phyloP scores from a whole-genome alignment of 1,140 invertebrate genomes.

The Zaprionus kolodkinae region DNA sequence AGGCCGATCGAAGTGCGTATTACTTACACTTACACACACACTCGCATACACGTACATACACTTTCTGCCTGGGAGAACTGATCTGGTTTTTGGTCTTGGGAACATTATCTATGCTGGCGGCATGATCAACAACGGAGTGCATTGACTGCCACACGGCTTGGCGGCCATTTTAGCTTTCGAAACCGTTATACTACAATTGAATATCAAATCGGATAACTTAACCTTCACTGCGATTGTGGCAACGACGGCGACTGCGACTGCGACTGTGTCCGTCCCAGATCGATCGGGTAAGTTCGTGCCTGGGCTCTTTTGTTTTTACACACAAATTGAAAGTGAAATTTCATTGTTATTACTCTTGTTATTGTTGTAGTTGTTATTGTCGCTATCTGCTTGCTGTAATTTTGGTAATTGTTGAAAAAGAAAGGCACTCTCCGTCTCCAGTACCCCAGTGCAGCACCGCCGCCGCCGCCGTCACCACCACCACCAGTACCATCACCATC shows the following conservation, averaged over 20 bases:
- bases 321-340: slow-evolving; percentile 77
- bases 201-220: slow-evolving; percentile 73
- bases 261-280: background rate
- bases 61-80: slow-evolving; percentile 22
- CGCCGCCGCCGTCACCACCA: slow-evolving; percentile 5
- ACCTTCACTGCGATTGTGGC: slow-evolving; percentile 65
- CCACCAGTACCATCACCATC: slow-evolving; percentile 25
- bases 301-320: slow-evolving; percentile 71
- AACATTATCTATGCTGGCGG: slow-evolving; percentile 50
- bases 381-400: slow-evolving; percentile 49
- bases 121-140: slow-evolving; percentile 47
- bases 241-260: slow-evolving; percentile 10
- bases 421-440: slow-evolving; percentile 68
- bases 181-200: slow-evolving; percentile 72
- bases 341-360: slow-evolving; percentile 60
- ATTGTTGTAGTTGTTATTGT: slow-evolving; percentile 39
- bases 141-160: slow-evolving; percentile 52
- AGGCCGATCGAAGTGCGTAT: slow-evolving; percentile 47
- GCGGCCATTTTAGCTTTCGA: slow-evolving; percentile 66
- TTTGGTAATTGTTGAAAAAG: slow-evolving; percentile 79
- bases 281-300: slow-evolving; percentile 64
- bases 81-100: slow-evolving; percentile 37
- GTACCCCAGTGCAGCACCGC: slow-evolving; percentile 1
- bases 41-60: background rate
- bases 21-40: background rate